Base-by-base conservation (phyloP, 2,888 invertebrate species). In the Andrena fulva region DNA sequence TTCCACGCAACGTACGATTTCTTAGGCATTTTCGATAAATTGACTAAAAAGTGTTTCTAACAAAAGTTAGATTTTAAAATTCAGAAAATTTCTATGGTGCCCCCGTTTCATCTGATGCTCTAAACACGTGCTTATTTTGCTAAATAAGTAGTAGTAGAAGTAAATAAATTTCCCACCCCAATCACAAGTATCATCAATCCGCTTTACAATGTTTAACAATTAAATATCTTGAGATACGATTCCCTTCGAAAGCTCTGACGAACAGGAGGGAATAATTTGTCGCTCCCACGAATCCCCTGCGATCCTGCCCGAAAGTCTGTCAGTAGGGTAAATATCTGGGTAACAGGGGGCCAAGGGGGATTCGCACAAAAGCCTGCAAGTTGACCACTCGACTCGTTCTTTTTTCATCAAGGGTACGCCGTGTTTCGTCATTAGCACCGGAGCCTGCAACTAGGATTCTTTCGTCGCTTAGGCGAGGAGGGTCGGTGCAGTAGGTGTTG, bases 251-350 rank as follows among this genome's bases (percentile, higher is more conserved):
- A 27, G 27, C 2, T 16, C 42, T 1, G 6, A 2, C 3, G 59
- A 12, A 72, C 12, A 20, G 56, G 27, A 42, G 29, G 8, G 24
- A 56, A 75, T 59, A 48, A 35, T 35, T 33, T 12, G 50, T 60
- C 66, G 64, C 50, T 59, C n/a, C 24, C 31, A 56, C 76, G 54
- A 54, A 71, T 72, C 31, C 35, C 59, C 48, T 59, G 67, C 77
- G 64, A 75, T 76, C 42, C 52, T 42, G 52, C 76, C 24, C n/a
- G 50, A 50, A 42, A 16, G 52, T 63, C 63, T 48, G 27, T 50
- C 64, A 35, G 50, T 42, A 78, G 78, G n/a, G 64, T 59, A 80
- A 78, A 70, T 80, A 80, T 80, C 78, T 80, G 70, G 79, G 79
- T 80, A 64, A 70, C 33, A 16, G 33, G 6, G 27, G 79, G 56